Evolutionary conservation across 2,113 vertebrate species (phyloP), one percentile per base, ranked within the genome.

Genomic region (Anarrhichthys ocellatus): DNA sequence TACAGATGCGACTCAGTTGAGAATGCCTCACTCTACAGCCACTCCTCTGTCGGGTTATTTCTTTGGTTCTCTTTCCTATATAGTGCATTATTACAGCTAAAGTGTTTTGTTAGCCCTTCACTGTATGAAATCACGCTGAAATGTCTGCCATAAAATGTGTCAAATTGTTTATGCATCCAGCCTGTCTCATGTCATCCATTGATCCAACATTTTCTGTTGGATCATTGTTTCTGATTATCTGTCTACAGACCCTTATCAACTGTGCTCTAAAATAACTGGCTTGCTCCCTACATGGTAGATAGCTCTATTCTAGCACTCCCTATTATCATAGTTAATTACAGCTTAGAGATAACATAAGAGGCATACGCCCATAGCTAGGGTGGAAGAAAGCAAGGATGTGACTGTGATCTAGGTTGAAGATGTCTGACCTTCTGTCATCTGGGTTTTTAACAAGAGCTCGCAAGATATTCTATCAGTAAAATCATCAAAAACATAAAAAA

Each of bases 331-430:
- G 73, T 40, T 52, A 54, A 67, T 79, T 71, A 74, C 11, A 76
- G 73, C 44, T 42, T 32, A 70, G 0, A 84, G 84, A 90, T 91
- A 90, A 81, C 44, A 48, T 4, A 3, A 36, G 27, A 73, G n/a
- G 68, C 24, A 36, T 34, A 46, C 11, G 46, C 5, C 22, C 22
- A 61, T 20, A 68, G 18, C 66, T 58, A 61, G 34, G 0, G 61
- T 52, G 32, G 65, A 24, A 8, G 20, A 52, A 46, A 65, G 27
- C 44, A 22, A 44, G 4, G 46, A 74, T 2, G 9, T 29, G 36
- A 36, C 9, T 29, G 4, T 44, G 29, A 76, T 63, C 27, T 3
- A 68, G 27, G 27, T 44, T 61, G 27, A 13, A 13, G 44, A 14
- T 15, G 29, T 59, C 56, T 22, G 34, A 62, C 34, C 34, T 56